Evolutionary conservation across 2,113 vertebrate genomes (phyloP), one percentile per base, ranked within the genome.

Genomic region (Nothoprocta pentlandii): DNA sequence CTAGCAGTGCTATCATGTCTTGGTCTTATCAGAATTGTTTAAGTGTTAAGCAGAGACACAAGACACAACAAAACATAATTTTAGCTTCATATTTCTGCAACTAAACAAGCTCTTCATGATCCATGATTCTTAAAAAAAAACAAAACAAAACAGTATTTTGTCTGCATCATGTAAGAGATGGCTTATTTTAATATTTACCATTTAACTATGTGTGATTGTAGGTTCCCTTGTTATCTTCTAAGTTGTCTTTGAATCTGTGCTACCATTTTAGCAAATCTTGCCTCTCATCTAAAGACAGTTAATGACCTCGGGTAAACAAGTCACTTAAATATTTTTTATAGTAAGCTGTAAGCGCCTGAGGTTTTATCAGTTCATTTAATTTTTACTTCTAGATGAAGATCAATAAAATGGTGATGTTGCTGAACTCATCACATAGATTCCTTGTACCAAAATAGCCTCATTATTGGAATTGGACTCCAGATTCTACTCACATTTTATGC

Each of bases 71-170:
- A 80, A 84, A 91, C 95, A 91, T 36, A 16, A 63, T 77, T 94
- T 95, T 84, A 88, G 58, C 80, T 62, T 96, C 6, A 1, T 89
- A 73, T 82, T 93, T 96, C 94, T 82, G 79, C 88, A 97, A 91
- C 74, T 97, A 95, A 96, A 88, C 89, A 83, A 95, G 56, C 80
- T 41, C 25, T 76, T 94, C 91, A 80, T 97, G 97, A 94, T 94
- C 81, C 79, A 68, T 46, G 23, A 85, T 79, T n/a, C 62, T 79
- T 32, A 46, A 56, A 30, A 56, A 47, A 46, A 39, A 39, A 47
- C 6, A 39, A 39, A 39, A 39, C 6, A 39, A 56, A 56, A 8
- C 26, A 83, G 68, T 91, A 79, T 85, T 68, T 69, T 81, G 85
- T 75, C 85, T 59, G 46, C 36, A 90, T 47, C 54, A 69, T 84